Conservation (phyloP, 2,797 vertebrate genomes). For the Chelon auratus region DNA sequence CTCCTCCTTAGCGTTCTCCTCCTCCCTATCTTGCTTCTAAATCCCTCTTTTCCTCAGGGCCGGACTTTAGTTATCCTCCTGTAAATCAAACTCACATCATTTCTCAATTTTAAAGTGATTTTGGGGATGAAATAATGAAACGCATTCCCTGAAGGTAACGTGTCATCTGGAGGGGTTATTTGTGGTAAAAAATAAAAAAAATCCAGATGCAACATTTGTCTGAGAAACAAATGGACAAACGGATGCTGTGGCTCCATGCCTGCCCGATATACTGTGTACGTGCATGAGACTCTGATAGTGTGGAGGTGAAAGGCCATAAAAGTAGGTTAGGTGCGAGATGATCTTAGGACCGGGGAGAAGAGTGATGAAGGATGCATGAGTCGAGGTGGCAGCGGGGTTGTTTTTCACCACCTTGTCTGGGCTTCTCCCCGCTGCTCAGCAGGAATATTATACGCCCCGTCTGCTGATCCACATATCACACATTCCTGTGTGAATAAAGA, state of each 20-base stretch:
- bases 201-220: slow-evolving; percentile 9
- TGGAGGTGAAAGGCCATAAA: slow-evolving; percentile 37
- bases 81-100: slow-evolving; percentile 41
- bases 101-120: slow-evolving; percentile 41
- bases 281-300: slow-evolving; percentile 1
- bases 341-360: slow-evolving; percentile 18
- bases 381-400: slow-evolving; percentile 58
- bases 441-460: slow-evolving; percentile 68
- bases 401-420: slow-evolving; percentile 68
- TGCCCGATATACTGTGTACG: background rate
- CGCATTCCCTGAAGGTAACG: background rate
- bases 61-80: slow-evolving; percentile 36
- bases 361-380: slow-evolving; percentile 58
- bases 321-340: slow-evolving; percentile 35
- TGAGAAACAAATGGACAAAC: background rate
- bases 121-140: slow-evolving; percentile 9
- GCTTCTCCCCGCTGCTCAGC: slow-evolving; percentile 74
- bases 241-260: background rate
- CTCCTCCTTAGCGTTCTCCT: slow-evolving; percentile 30
- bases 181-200: background rate
- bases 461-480: slow-evolving; percentile 82
- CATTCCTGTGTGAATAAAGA: slow-evolving; percentile 78
- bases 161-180: slow-evolving; percentile 2
- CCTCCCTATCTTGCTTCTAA: slow-evolving; percentile 21
- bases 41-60: slow-evolving; percentile 33